phyloP scores from a whole-genome alignment of 2,113 vertebrate genomes.

The Triplophysa tibetana region DNA sequence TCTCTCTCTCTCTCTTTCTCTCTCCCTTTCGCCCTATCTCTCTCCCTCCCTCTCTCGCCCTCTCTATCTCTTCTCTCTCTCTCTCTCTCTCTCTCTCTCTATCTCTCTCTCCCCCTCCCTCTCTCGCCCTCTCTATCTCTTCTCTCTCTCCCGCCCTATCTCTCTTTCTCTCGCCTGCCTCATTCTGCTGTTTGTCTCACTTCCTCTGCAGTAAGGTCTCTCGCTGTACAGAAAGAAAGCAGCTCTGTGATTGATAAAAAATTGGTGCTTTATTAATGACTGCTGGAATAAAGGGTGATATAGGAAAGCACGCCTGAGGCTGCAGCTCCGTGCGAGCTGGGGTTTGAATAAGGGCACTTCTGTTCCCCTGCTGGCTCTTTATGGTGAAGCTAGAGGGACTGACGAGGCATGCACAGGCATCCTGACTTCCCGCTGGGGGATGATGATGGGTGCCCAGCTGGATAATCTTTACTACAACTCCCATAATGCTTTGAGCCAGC shows the following conservation, averaged over 20 bases:
- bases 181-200: slow-evolving; percentile 26
- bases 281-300: slow-evolving; percentile 15
- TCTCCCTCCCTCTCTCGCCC: not conserved
- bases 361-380: slow-evolving; percentile 29
- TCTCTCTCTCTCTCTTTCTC: slow-evolving; percentile 41
- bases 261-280: slow-evolving; percentile 32
- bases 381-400: not conserved
- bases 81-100: too few species aligned
- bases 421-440: slow-evolving; percentile 18
- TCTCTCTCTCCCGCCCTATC: slow-evolving; percentile 12
- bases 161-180: not conserved
- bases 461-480: slow-evolving; percentile 41
- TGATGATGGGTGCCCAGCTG: slow-evolving; percentile 34
- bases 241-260: slow-evolving; percentile 41
- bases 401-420: not conserved
- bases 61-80: too few species aligned
- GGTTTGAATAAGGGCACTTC: not conserved
- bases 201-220: not conserved
- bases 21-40: slow-evolving; percentile 50
- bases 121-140: slow-evolving; percentile 36
- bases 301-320: not conserved
- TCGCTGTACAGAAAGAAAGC: not conserved
- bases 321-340: not conserved
- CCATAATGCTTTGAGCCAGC: slow-evolving; percentile 39
- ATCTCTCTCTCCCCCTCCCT: too few species aligned